Evolutionary conservation across 2,888 invertebrate genomes (phyloP).

Genomic region (Bhutanitis thaidina): DNA sequence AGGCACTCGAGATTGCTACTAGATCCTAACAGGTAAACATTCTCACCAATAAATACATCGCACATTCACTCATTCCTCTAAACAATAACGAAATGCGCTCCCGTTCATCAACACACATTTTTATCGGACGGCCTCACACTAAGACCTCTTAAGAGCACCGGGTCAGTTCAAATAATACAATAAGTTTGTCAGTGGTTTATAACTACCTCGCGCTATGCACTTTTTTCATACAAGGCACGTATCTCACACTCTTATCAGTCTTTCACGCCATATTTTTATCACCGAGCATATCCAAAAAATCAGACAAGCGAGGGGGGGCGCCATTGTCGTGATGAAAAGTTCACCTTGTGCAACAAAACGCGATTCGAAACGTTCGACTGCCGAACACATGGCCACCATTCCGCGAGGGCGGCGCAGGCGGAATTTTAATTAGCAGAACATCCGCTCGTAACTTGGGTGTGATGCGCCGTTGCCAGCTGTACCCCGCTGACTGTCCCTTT

Average conservation of each 20-base stretch:
- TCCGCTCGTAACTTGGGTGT: slow-evolving; percentile 72
- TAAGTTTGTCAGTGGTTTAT: slow-evolving; percentile 25
- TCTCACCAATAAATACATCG: slow-evolving; percentile 78
- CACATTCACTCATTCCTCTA: slow-evolving; percentile 50
- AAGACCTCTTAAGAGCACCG: slow-evolving; percentile 76
- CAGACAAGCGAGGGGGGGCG: slow-evolving; percentile 51
- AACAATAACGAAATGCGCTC: slow-evolving; percentile 41
- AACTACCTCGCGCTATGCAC: slow-evolving; percentile 53
- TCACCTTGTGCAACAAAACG: slow-evolving; percentile 77
- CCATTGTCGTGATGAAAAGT: slow-evolving; percentile 57
- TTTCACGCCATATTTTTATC: slow-evolving; percentile 55
- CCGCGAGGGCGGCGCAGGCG: slow-evolving; percentile 80
- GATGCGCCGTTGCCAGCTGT: slow-evolving; percentile 72
- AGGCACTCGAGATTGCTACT: slow-evolving; percentile 81
- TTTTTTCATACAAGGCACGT: slow-evolving; percentile 35
- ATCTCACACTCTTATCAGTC: slow-evolving; percentile 59
- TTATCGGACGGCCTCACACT: slow-evolving; percentile 63
- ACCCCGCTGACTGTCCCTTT: slow-evolving; percentile 52
- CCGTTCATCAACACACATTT: slow-evolving; percentile 46
- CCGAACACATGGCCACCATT: slow-evolving; percentile 78
- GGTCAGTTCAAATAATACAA: slow-evolving; percentile 71
- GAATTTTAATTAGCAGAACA: slow-evolving; percentile 81
- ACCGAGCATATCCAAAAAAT: slow-evolving; percentile 51
- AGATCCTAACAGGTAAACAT: slow-evolving; percentile 67
- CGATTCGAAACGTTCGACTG: slow-evolving; percentile 73